These are phyloP conservation scores for Pyrgus malvae DNA, from an alignment of 2,888 invertebrate species.

Conservation along the genomic window DNA sequence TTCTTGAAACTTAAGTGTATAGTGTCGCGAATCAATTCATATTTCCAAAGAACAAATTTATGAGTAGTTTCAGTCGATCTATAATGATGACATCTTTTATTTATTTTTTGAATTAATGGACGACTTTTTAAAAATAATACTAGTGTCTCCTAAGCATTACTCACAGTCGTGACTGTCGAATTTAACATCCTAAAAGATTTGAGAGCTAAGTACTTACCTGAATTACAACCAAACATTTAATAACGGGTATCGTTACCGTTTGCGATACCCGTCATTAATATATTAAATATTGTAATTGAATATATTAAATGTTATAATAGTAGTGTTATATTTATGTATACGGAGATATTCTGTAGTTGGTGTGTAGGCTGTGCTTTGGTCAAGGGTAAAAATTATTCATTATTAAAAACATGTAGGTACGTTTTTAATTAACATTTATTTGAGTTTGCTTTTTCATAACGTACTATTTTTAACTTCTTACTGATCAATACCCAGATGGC, in stretches of 20 bases:
- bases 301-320: neutral
- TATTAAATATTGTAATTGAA: neutral
- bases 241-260: neutral
- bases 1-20: too few relatives aligned
- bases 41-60: neutral
- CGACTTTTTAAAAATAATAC: neutral
- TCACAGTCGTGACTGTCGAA: conserved; percentile 13
- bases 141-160: conserved; percentile 13
- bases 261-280: neutral
- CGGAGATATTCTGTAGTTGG: neutral
- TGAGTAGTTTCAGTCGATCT: neutral
- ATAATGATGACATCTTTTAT: too few relatives aligned
- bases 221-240: neutral
- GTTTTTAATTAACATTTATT: neutral
- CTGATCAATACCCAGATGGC: too few relatives aligned
- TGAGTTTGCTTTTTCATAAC: too few relatives aligned
- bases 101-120: neutral
- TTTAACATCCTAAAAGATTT: neutral
- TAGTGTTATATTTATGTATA: neutral
- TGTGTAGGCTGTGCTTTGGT: conserved; percentile 14
- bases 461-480: too few relatives aligned
- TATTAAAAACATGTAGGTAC: neutral
- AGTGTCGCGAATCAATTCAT: too few relatives aligned
- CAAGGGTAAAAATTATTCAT: neutral
- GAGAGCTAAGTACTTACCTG: neutral